Base-by-base conservation (phyloP, 2,888 invertebrate genomes). In the Alloscopus bannaensis region DNA sequence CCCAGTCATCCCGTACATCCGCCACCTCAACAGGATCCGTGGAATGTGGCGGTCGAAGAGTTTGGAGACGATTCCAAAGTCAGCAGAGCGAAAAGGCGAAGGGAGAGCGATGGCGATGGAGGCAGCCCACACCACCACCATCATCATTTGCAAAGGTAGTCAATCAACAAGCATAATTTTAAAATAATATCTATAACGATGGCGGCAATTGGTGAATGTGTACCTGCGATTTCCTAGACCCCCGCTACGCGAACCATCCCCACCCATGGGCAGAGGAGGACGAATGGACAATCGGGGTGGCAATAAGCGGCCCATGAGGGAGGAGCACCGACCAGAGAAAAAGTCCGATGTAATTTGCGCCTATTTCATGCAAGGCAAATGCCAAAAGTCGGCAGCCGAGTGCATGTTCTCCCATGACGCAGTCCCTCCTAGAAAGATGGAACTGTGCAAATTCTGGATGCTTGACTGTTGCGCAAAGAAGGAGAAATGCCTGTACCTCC, bases 381-480 rank as follows among this genome's bases (percentile, higher is more conserved):
- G 96, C 88, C 93, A 93, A 86, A 92, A 92, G 88, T 83, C 84
- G 90, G 94, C 95, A 76, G 92, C 93, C 79, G 95, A 95, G 85
- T 97, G 97, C 88, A 92, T 93, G 62, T 96, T 93, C 88, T 95
- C 94, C 18, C 98, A 98, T 88, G 94, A 94, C 87, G 93, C 93
- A 59, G 90, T 92, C 68, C 94, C 93, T 55, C 94, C 94, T 0
- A 92, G 95, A 85, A 97, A 97, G 90, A 91, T 95, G 91, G 98
- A 98, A 89, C 89, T 98, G 1, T 99, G 98, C 89, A 98, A 98
- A 90, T 98, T 97, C 89, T 98, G 98, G 90, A 89, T 98, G 80
- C 95, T 95, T 93, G 96, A 96, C 85, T 95, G 95, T 88, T 98
- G 98, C 90, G 94, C 95, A 69, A 98, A 98, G 90, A 93, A 95